Evolutionary conservation across 2,113 vertebrate species (phyloP).

Genomic region (Hippocampus comes): DNA sequence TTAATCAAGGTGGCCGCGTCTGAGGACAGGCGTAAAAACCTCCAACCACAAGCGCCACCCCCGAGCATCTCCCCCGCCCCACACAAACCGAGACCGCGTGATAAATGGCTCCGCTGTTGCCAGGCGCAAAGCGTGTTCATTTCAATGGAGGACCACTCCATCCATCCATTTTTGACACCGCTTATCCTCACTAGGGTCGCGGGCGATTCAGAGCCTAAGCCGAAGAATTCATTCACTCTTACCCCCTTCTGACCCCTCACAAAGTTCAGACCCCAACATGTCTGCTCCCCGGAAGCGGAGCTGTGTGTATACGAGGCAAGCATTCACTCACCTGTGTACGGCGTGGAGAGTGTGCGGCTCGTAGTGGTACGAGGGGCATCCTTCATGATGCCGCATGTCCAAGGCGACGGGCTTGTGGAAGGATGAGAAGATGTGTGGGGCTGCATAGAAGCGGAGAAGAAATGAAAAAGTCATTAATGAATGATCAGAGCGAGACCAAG

Average conservation of each 20-base stretch:
- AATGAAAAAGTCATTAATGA: conserved; percentile 80
- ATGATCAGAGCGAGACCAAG: conserved; percentile 91
- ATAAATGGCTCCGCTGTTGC: conserved; percentile 72
- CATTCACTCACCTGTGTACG: conserved; percentile 84
- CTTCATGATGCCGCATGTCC: conserved; percentile 93
- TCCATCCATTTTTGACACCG: conserved; percentile 34
- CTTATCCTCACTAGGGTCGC: background rate
- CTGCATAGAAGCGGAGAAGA: conserved; percentile 65
- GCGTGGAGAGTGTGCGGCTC: conserved; percentile 86
- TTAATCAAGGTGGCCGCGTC: conserved; percentile 82
- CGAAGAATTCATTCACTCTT: background rate
- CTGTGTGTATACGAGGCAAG: background rate
- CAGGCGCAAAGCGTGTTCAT: conserved; percentile 70
- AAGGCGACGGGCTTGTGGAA: conserved; percentile 94
- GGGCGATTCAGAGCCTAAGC: conserved; percentile 27
- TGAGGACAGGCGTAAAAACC: conserved; percentile 53
- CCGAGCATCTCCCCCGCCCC: conserved; percentile 19
- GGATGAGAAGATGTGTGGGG: conserved; percentile 85
- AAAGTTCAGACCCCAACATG: background rate
- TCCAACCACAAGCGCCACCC: conserved; percentile 22
- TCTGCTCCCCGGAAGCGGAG: background rate
- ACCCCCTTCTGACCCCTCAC: background rate
- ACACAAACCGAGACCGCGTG: conserved; percentile 53
- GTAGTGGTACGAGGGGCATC: conserved; percentile 82
- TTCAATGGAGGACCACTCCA: conserved; percentile 70